Evolutionary conservation across 2,113 vertebrate genomes (phyloP).

Genomic region (Proteles cristata): DNA sequence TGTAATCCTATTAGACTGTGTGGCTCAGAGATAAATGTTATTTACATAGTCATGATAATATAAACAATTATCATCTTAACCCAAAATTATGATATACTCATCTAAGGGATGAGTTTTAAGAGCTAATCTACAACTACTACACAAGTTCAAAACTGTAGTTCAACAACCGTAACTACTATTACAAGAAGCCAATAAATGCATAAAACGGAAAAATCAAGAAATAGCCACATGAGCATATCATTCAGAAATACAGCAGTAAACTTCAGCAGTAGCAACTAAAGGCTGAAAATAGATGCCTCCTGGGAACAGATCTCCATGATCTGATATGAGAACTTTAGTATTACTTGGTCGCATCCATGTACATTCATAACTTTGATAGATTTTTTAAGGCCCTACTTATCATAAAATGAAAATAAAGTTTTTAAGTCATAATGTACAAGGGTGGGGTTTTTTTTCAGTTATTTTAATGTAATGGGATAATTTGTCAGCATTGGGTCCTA

Average conservation of each 20-base stretch:
- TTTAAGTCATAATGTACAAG: neutral
- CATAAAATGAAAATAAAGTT: neutral
- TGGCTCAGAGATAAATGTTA: neutral
- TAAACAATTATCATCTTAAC: conserved; percentile 31
- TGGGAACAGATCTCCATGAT: neutral
- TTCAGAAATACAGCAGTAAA: neutral
- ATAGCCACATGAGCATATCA: neutral
- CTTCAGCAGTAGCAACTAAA: neutral
- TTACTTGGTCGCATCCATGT: neutral
- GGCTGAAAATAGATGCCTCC: neutral
- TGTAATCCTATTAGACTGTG: neutral
- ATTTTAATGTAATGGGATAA: neutral
- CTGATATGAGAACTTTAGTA: neutral
- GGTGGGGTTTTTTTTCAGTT: neutral
- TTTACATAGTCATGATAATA: neutral
- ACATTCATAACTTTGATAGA: neutral
- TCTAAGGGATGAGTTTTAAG: neutral
- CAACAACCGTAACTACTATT: neutral
- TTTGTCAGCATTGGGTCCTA: neutral
- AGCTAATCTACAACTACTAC: neutral
- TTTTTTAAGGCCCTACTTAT: neutral
- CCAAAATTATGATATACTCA: neutral
- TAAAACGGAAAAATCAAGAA: neutral
- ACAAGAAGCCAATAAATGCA: neutral
- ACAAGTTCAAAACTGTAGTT: neutral